phyloP scores from a whole-genome alignment of 1,140 invertebrate genomes.

The Dolichoris vasculosae region DNA sequence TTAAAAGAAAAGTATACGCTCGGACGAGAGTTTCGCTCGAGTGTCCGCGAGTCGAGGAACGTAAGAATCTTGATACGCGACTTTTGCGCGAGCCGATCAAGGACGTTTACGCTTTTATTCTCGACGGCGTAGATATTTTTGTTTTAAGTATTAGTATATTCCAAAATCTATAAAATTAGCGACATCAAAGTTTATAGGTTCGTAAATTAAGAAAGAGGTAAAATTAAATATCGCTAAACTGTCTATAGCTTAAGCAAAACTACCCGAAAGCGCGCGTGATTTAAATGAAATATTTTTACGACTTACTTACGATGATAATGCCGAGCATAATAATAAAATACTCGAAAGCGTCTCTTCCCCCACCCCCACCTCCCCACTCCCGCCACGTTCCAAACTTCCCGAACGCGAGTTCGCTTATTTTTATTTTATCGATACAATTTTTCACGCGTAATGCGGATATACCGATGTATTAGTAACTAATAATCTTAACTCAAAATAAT shows the following conservation, averaged over 20 bases:
- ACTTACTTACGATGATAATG: conserved; percentile 27
- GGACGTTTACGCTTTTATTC: conserved; percentile 12
- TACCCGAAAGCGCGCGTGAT: conserved; percentile 18
- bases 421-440: conserved; percentile 43
- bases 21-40: background rate
- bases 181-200: conserved; percentile 31
- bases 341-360: background rate
- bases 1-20: conserved; percentile 17
- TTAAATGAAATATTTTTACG: conserved; percentile 40
- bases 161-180: conserved; percentile 47
- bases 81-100: conserved; percentile 28
- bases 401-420: background rate
- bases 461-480: conserved; percentile 49
- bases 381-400: background rate
- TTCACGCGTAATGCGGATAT: conserved; percentile 44
- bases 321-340: conserved; percentile 21
- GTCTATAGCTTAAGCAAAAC: conserved; percentile 33
- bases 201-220: conserved; percentile 40
- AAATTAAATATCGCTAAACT: conserved; percentile 45
- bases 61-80: conserved; percentile 28
- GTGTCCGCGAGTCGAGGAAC: background rate
- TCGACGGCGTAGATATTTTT: conserved; percentile 27
- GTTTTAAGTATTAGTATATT: conserved; percentile 36
- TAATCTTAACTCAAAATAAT: conserved; percentile 50
- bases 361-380: background rate